Evolutionary conservation across 2,888 invertebrate genomes (phyloP).

Genomic region (Torymus tubicola): DNA sequence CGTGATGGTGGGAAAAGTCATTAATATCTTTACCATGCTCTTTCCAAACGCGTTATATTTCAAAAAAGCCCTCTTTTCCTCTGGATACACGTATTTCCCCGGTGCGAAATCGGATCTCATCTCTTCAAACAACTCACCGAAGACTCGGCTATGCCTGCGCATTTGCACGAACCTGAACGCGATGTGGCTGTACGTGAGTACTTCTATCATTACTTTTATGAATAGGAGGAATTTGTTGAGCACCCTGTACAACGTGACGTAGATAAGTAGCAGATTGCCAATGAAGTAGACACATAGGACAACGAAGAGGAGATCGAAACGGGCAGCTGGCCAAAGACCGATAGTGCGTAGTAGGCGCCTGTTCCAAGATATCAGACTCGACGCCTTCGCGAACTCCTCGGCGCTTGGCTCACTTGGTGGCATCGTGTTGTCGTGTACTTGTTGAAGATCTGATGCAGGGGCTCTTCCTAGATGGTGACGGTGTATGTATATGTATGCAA

Average conservation of each 20-base stretch:
- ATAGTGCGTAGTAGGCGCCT: slow-evolving; percentile 61
- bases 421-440: not conserved
- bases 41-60: slow-evolving; percentile 64
- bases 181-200: slow-evolving; percentile 67
- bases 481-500: not conserved
- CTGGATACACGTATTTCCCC: slow-evolving; percentile 60
- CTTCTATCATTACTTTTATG: slow-evolving; percentile 63
- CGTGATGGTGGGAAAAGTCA: slow-evolving; percentile 63
- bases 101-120: slow-evolving; percentile 63
- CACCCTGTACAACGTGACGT: slow-evolving; percentile 63
- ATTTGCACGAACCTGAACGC: slow-evolving; percentile 65
- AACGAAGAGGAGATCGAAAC: slow-evolving; percentile 61
- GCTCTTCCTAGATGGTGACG: not conserved
- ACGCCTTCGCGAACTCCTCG: not conserved
- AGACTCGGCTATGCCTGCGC: slow-evolving; percentile 60
- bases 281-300: slow-evolving; percentile 63
- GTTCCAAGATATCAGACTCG: slow-evolving; percentile 61
- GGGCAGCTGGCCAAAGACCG: slow-evolving; percentile 66
- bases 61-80: slow-evolving; percentile 62
- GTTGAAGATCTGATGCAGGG: not conserved
- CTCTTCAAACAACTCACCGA: slow-evolving; percentile 63
- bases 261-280: slow-evolving; percentile 66
- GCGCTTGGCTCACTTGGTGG: not conserved
- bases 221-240: slow-evolving; percentile 64
- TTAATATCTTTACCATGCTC: slow-evolving; percentile 63